These are phyloP conservation scores for Lathronympha strigana DNA, from an alignment of 2,888 invertebrate genomes.

Conservation along the genomic window DNA sequence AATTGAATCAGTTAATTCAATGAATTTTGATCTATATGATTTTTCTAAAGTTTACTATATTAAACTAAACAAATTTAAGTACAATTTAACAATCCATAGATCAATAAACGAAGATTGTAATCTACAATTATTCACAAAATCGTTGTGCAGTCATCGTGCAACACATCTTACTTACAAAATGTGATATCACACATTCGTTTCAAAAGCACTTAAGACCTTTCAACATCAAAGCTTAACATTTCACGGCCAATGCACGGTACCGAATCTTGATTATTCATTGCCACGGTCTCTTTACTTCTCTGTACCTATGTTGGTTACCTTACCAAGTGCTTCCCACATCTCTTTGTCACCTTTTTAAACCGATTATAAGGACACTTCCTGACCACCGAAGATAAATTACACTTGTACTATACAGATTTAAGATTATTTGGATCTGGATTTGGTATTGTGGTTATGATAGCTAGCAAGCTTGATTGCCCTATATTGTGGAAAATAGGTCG, in stretches of 20 bases:
- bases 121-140: neutral
- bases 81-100: too few relatives aligned
- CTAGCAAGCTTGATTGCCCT: too few relatives aligned
- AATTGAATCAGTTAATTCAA: too few relatives aligned
- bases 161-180: neutral
- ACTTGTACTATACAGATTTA: neutral
- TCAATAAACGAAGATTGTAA: neutral
- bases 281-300: constrained; percentile 28
- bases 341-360: constrained; percentile 3
- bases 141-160: constrained; percentile 25
- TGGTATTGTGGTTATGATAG: too few relatives aligned
- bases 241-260: constrained; percentile 35
- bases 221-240: neutral
- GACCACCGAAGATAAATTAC: neutral
- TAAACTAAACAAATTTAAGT: too few relatives aligned
- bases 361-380: neutral
- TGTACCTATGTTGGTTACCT: too few relatives aligned
- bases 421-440: neutral
- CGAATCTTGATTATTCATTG: constrained; percentile 39
- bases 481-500: too few relatives aligned
- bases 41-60: too few relatives aligned
- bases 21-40: too few relatives aligned
- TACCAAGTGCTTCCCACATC: too few relatives aligned
- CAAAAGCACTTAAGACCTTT: constrained; percentile 13
- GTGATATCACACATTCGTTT: neutral